These are phyloP conservation scores for Mionectes macconnelli DNA, from an alignment of 2,113 vertebrate species.

Conservation along the genomic window DNA sequence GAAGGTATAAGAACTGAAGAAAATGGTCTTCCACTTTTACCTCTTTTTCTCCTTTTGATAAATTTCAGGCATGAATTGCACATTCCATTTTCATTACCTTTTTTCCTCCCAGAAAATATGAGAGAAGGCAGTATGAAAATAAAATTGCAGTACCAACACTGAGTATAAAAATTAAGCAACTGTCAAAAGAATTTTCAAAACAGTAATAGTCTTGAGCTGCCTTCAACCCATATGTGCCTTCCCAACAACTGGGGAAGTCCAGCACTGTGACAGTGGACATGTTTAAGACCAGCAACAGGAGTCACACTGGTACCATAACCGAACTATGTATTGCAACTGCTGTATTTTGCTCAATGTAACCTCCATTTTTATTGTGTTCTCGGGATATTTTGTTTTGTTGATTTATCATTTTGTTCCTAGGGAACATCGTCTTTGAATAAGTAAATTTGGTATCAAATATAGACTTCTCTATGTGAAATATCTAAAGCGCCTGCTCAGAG, in stretches of 20 bases:
- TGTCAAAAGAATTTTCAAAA: not conserved
- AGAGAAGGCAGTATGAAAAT: not conserved
- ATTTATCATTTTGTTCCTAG: not conserved
- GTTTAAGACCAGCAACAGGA: not conserved
- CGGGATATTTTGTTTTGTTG: not conserved
- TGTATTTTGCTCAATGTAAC: not conserved
- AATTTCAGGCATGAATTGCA: not conserved
- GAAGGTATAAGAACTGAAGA: not conserved
- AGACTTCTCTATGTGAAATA: not conserved
- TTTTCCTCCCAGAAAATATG: not conserved
- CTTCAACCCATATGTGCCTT: not conserved
- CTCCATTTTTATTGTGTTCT: not conserved
- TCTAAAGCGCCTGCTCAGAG: not conserved
- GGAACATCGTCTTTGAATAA: not conserved
- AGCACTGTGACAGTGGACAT: fast-evolving
- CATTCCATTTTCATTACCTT: not conserved
- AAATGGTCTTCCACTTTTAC: not conserved
- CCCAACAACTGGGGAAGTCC: not conserved
- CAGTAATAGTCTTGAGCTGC: not conserved
- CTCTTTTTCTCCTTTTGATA: not conserved
- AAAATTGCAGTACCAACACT: not conserved
- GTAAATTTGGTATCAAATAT: not conserved
- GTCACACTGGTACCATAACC: not conserved
- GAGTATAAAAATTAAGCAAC: not conserved
- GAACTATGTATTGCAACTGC: not conserved